These are phyloP conservation scores for Micrastur ruficollis DNA, from an alignment of 2,797 vertebrate genomes.

Conservation along the genomic window DNA sequence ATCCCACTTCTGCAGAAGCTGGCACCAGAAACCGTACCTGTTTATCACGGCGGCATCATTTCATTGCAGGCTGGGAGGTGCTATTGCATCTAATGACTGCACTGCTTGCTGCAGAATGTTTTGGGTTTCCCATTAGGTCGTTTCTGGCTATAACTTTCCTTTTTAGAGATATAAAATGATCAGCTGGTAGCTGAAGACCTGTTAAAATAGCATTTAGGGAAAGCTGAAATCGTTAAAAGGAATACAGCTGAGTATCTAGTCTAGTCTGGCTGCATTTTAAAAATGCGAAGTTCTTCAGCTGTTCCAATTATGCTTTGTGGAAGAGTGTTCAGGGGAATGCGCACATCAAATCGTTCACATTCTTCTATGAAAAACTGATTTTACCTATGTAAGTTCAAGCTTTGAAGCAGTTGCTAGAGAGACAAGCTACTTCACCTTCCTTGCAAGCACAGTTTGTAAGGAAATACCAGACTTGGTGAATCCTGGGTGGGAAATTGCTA, in stretches of 20 bases:
- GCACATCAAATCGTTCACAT: accelerated
- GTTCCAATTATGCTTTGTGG: accelerated
- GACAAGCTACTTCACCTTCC: background rate
- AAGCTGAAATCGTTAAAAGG: background rate
- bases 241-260: background rate
- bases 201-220: background rate
- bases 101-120: background rate
- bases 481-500: background rate
- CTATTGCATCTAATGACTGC: background rate
- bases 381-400: background rate
- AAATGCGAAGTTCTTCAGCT: background rate
- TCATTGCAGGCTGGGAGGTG: background rate
- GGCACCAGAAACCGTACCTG: background rate
- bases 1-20: background rate
- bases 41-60: background rate
- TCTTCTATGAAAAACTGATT: background rate
- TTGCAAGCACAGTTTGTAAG: background rate
- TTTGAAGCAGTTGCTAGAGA: background rate
- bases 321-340: accelerated
- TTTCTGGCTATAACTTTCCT: background rate
- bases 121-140: background rate
- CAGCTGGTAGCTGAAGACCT: background rate
- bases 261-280: background rate
- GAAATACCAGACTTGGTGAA: background rate
- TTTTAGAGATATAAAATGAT: background rate